Conservation (phyloP, 2,797 vertebrate genomes). For the Sciurus carolinensis region DNA sequence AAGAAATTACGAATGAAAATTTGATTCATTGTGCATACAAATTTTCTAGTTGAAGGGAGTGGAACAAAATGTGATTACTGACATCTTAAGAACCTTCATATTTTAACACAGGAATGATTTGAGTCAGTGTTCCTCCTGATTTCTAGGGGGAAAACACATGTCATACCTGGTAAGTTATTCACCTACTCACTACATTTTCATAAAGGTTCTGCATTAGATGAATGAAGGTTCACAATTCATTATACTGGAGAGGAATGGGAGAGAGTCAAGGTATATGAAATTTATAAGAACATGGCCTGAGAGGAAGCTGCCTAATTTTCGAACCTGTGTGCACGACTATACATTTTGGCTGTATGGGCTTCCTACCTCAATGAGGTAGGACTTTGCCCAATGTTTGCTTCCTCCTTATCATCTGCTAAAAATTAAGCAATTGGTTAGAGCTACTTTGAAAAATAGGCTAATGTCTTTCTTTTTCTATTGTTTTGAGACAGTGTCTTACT, state of each 20-base stretch:
- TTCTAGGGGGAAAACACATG: conserved; percentile 74
- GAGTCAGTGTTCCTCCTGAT: conserved; percentile 79
- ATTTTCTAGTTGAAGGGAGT: neutral
- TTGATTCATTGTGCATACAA: conserved; percentile 50
- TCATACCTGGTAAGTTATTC: conserved; percentile 73
- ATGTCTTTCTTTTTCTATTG: neutral
- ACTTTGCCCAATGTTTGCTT: conserved; percentile 22
- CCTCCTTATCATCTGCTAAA: conserved; percentile 67
- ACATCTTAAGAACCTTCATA: conserved; percentile 35
- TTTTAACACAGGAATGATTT: conserved; percentile 68
- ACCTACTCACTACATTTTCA: conserved; percentile 60
- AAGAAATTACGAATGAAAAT: neutral
- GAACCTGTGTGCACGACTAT: conserved; percentile 22
- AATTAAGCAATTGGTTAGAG: conserved; percentile 62
- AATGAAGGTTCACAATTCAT: conserved; percentile 64
- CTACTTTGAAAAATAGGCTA: conserved; percentile 70
- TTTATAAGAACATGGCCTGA: neutral
- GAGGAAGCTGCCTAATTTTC: conserved; percentile 59
- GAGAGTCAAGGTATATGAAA: conserved; percentile 47
- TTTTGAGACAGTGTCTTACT: neutral
- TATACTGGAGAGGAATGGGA: conserved; percentile 77
- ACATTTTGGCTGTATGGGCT: conserved; percentile 54
- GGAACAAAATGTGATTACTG: neutral
- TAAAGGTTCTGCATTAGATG: conserved; percentile 8
- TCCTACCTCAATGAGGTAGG: conserved; percentile 55